phyloP scores from a whole-genome alignment of 2,797 vertebrate genomes.

The Phyllotis vaccarum region DNA sequence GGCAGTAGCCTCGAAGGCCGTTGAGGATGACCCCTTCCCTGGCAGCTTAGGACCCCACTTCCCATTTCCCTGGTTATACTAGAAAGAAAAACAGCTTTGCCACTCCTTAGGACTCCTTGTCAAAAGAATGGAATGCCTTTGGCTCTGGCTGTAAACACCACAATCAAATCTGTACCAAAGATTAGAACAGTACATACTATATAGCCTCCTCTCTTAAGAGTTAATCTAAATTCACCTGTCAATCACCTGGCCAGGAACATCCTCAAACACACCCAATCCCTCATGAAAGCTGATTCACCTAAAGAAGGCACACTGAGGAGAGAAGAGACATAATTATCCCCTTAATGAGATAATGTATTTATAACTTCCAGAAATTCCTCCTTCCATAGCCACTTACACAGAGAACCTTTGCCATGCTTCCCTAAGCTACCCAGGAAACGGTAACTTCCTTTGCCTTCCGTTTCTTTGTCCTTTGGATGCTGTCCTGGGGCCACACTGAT shows the following conservation, averaged over 20 bases:
- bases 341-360: background rate
- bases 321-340: background rate
- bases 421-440: background rate
- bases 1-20: background rate
- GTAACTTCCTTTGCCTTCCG: background rate
- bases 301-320: background rate
- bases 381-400: background rate
- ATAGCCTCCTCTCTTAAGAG: background rate
- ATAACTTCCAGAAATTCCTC: background rate
- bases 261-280: background rate
- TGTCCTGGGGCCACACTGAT: too few relatives aligned
- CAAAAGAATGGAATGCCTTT: background rate
- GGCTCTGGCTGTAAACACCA: background rate
- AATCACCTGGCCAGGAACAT: background rate
- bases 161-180: background rate
- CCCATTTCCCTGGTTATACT: background rate
- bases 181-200: background rate
- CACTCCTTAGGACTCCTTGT: background rate
- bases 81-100: background rate
- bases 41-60: too few relatives aligned
- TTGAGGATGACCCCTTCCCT: background rate
- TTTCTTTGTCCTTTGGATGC: background rate
- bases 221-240: background rate
- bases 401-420: background rate
- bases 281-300: background rate